phyloP scores from a whole-genome alignment of 2,113 vertebrate species.

The Tretioscincus oriximinensis region DNA sequence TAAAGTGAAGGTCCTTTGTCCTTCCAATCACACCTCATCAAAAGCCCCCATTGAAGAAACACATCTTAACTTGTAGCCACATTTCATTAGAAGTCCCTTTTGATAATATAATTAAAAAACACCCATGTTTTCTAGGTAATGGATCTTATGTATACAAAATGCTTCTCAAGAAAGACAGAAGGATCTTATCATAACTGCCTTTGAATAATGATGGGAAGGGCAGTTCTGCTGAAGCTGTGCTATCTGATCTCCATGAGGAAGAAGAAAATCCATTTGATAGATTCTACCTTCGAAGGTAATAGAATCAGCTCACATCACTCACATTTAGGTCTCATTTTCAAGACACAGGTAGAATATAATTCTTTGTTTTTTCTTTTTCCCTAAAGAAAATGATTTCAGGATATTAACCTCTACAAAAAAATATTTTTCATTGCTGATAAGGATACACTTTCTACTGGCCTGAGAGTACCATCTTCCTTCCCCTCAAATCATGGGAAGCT shows the following conservation, averaged over 20 bases:
- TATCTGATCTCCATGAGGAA: background rate
- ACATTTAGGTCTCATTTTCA: background rate
- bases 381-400: too few relatives aligned
- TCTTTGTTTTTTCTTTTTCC: background rate
- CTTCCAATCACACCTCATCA: too few relatives aligned
- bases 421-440: background rate
- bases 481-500: background rate
- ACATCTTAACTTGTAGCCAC: too few relatives aligned
- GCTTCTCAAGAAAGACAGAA: background rate
- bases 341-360: background rate
- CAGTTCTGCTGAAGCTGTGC: background rate
- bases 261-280: background rate
- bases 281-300: background rate
- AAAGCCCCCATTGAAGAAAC: too few relatives aligned
- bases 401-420: too few relatives aligned
- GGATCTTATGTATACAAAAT: too few relatives aligned
- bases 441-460: background rate
- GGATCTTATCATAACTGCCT: background rate
- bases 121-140: too few relatives aligned
- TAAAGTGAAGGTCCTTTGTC: too few relatives aligned
- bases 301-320: background rate
- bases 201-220: background rate
- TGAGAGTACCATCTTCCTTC: background rate
- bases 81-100: too few relatives aligned
- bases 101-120: too few relatives aligned